These are phyloP conservation scores for Manduca sexta DNA, from an alignment of 1,140 invertebrate genomes.

Conservation along the genomic window DNA sequence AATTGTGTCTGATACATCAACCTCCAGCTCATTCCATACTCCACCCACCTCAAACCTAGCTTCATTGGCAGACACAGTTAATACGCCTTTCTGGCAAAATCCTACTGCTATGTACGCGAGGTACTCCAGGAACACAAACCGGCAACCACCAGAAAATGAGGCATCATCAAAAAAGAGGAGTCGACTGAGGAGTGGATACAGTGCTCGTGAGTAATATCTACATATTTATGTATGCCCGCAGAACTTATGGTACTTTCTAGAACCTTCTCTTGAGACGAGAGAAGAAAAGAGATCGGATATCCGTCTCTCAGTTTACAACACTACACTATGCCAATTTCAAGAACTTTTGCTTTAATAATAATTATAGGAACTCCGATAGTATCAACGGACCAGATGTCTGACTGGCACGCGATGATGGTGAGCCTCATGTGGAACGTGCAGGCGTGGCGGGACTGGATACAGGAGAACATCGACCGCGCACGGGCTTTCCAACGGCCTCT, in stretches of 20 bases:
- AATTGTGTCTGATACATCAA: slow-evolving; percentile 14
- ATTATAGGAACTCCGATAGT: slow-evolving; percentile 46
- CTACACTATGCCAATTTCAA: no score
- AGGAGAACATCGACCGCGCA: slow-evolving; percentile 45
- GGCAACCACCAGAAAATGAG: slow-evolving; percentile 1
- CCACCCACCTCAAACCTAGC: slow-evolving; percentile 14
- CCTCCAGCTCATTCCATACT: slow-evolving; percentile 21
- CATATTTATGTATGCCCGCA: not conserved
- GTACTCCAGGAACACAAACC: not conserved
- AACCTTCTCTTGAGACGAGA: no score
- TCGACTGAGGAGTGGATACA: slow-evolving; percentile 24
- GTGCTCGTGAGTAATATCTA: slow-evolving; percentile 30
- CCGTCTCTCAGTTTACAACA: no score
- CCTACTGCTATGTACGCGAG: slow-evolving; percentile 30
- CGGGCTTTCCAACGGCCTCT: slow-evolving; percentile 17
- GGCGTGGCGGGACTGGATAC: slow-evolving; percentile 57
- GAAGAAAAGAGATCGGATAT: no score
- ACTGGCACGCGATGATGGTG: slow-evolving; percentile 61
- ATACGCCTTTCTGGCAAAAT: slow-evolving; percentile 19
- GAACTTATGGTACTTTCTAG: no score
- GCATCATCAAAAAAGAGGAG: slow-evolving; percentile 2
- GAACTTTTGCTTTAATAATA: no score
- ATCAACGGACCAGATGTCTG: slow-evolving; percentile 52
- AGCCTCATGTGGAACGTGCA: slow-evolving; percentile 61
- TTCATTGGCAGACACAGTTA: slow-evolving; percentile 6